These are phyloP conservation scores for Scarus forsteni DNA, from an alignment of 2,797 vertebrate species.

Conservation along the genomic window DNA sequence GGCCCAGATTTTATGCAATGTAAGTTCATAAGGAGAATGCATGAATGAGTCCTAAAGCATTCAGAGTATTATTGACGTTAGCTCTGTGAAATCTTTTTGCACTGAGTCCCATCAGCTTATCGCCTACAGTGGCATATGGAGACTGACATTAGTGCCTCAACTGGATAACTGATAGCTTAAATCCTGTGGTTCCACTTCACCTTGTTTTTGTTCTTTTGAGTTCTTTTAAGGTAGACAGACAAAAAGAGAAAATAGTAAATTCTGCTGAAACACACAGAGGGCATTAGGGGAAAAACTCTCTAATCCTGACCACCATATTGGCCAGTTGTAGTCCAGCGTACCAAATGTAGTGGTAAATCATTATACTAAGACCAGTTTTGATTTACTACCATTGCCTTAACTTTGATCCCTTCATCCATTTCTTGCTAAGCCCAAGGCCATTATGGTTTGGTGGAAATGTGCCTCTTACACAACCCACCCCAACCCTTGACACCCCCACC, in stretches of 20 bases:
- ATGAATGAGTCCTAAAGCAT: conserved; percentile 7
- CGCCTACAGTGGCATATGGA: conserved; percentile 69
- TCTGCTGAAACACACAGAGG: conserved; percentile 5
- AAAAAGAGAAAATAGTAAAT: conserved; percentile 8
- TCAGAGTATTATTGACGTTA: conserved; percentile 36
- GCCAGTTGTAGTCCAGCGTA: conserved; percentile 1
- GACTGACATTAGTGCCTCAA: conserved; percentile 53
- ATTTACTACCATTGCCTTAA: conserved; percentile 17
- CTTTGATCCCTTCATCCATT: conserved; percentile 8
- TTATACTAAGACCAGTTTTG: conserved; percentile 9
- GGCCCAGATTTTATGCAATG: too few relatives aligned
- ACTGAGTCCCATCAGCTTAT: conserved; percentile 31
- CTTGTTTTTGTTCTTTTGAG: too few relatives aligned
- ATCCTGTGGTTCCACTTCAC: conserved; percentile 17
- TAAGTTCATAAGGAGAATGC: too few relatives aligned
- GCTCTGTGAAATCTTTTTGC: conserved; percentile 23
- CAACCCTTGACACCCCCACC: conserved; percentile 32
- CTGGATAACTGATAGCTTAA: conserved; percentile 40
- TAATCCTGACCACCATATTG: not conserved
- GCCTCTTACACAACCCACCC: conserved; percentile 60
- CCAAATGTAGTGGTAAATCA: not conserved
- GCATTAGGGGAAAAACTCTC: conserved; percentile 1
- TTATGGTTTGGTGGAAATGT: conserved; percentile 65
- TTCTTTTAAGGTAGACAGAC: too few relatives aligned
- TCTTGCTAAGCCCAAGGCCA: conserved; percentile 46